Evolutionary conservation across 2,113 vertebrate species (phyloP), one percentile per base, ranked within the genome.

Genomic region (Trichechus manatus): DNA sequence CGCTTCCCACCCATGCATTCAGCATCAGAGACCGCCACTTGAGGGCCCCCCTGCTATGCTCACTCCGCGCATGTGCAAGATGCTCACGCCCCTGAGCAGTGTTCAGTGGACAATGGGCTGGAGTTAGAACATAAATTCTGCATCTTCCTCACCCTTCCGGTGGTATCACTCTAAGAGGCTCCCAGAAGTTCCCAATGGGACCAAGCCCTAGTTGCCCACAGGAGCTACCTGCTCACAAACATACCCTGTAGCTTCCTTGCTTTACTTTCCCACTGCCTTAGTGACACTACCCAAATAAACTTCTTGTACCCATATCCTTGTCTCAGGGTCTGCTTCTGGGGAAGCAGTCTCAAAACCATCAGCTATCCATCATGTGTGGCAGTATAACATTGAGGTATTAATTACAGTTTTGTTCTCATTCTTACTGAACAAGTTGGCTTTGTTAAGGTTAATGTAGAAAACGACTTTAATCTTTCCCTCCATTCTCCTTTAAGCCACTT

Each of bases 381-480:
- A n/a, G 3, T 10, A 22, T 42, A 61, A 72, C 72, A 39, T 15
- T 27, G 42, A 23, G 39, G 9, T 56, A 87, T 80, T 91, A 63
- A 91, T 94, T 91, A 68, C 56, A 84, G 50, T 14, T 88, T 78
- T 10, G 17, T 75, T 81, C 89, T 78, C 82, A 42, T 22, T 59
- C 79, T 94, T 94, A 47, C 47, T 23, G 33, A 88, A 77, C 70
- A 79, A 68, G 68, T 23, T 61, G 89, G 47, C 50, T 89, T 94
- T 91, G 53, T 82, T 84, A 83, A 89, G 47, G 27, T 36, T 68
- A 97, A 47, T 61, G 50, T 1, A 70, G 77, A 47, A 80, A 83
- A 78, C 10, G 9, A 64, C 22, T 92, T 89, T 68, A 66, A 64
- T 56, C 68, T 50, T 81, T 39, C 89, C 33, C n/a, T 86, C n/a